Evolutionary conservation across 2,113 vertebrate species (phyloP).

Genomic region (Sinocyclocheilus maitianheensis): DNA sequence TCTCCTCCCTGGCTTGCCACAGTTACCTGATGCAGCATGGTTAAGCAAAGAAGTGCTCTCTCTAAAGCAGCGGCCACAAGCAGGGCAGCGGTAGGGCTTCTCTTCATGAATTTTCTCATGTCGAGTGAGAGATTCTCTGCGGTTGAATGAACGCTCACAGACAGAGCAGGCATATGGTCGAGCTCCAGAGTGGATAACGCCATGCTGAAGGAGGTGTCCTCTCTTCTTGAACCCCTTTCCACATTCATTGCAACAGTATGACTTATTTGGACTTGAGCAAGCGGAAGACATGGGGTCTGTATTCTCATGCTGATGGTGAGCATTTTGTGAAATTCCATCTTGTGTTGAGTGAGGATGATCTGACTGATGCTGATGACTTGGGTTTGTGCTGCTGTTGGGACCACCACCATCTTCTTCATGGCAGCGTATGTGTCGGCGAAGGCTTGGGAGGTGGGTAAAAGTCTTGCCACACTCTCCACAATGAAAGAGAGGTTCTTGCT

Average conservation of each 20-base stretch:
- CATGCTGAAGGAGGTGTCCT: conserved; percentile 91
- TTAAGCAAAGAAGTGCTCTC: conserved; percentile 88
- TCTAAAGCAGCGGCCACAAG: conserved; percentile 88
- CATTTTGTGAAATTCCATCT: conserved; percentile 56
- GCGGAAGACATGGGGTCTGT: conserved; percentile 61
- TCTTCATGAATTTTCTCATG: conserved; percentile 91
- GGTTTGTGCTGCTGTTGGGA: conserved; percentile 62
- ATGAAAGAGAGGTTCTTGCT: conserved; percentile 76
- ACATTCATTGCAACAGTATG: conserved; percentile 84
- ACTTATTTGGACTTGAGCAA: conserved; percentile 76
- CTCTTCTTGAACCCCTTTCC: conserved; percentile 92
- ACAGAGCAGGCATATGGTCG: conserved; percentile 85
- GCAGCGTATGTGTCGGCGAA: conserved; percentile 77
- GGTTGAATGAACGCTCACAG: conserved; percentile 90
- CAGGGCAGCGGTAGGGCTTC: conserved; percentile 84
- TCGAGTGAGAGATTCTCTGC: conserved; percentile 87
- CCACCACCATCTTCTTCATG: conserved; percentile 71
- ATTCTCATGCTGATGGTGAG: conserved; percentile 57
- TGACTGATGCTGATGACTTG: conserved; percentile 60
- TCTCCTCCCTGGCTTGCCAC: conserved; percentile 72
- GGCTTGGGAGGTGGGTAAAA: conserved; percentile 79
- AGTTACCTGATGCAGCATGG: conserved; percentile 85
- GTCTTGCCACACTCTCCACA: conserved; percentile 80
- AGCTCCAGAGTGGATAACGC: conserved; percentile 90
- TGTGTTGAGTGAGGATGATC: conserved; percentile 65